Conservation (phyloP, 2,797 vertebrate species). For the Momotus momota region DNA sequence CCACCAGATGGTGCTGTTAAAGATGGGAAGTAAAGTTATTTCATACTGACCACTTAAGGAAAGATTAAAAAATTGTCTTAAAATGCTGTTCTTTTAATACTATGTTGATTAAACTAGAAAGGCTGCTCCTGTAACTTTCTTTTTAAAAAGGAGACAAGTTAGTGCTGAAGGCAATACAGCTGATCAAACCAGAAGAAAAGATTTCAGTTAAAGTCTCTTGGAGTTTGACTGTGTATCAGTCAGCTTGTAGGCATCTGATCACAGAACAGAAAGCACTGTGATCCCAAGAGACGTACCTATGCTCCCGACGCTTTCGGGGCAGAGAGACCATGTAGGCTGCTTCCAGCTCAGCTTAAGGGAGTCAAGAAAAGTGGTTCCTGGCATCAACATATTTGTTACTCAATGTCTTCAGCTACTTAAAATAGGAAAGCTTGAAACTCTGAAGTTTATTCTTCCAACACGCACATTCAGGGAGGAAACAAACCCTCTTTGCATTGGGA, state of each 20-base stretch:
- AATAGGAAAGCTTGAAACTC: neutral
- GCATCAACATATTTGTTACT: accelerated
- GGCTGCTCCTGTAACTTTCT: neutral
- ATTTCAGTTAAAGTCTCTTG: neutral
- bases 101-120: neutral
- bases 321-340: accelerated
- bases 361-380: neutral
- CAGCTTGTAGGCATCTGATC: neutral
- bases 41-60: neutral
- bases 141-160: neutral
- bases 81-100: neutral
- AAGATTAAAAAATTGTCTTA: neutral
- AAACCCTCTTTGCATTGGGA: neutral
- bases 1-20: conserved; percentile 60
- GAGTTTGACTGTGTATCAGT: neutral
- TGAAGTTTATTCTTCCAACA: neutral
- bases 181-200: neutral
- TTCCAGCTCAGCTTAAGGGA: neutral
- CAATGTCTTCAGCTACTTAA: accelerated
- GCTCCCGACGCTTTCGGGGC: accelerated
- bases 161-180: neutral
- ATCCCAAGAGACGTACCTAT: neutral
- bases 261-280: neutral
- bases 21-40: neutral
- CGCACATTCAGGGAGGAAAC: neutral